These are phyloP conservation scores for Misgurnus anguillicaudatus DNA, from an alignment of 2,113 vertebrate species.

Conservation along the genomic window DNA sequence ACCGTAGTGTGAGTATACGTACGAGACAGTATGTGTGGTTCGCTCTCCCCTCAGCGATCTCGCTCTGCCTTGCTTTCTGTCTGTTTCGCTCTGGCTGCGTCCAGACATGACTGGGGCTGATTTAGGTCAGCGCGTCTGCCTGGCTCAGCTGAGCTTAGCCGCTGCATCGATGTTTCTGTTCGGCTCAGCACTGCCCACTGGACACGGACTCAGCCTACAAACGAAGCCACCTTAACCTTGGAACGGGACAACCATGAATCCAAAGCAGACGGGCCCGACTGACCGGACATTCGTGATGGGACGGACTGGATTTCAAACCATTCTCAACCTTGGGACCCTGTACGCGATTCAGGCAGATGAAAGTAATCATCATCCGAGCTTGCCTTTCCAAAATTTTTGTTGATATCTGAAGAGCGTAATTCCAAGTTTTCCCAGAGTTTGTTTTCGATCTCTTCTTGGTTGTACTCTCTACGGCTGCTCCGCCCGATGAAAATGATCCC, in stretches of 20 bases:
- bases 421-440: conserved; percentile 41
- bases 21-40: conserved; percentile 27
- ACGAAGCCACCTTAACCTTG: conserved; percentile 8
- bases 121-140: conserved; percentile 79
- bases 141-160: conserved; percentile 59
- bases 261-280: conserved; percentile 30
- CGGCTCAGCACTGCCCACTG: conserved; percentile 6
- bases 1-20: conserved; percentile 40
- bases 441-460: not conserved
- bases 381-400: conserved; percentile 4
- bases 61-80: conserved; percentile 37
- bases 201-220: conserved; percentile 35
- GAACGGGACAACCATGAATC: not conserved
- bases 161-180: conserved; percentile 45
- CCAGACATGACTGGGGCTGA: conserved; percentile 77
- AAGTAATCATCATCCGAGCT: conserved; percentile 1
- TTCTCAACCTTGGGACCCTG: not conserved
- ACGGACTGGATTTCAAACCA: not conserved
- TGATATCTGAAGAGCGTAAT: conserved; percentile 32
- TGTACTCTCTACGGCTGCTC: not conserved
- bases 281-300: not conserved
- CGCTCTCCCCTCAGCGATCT: conserved; percentile 22
- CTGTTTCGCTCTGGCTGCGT: conserved; percentile 58
- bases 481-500: conserved; percentile 26
- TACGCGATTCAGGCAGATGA: not conserved